These are phyloP conservation scores for Aphelinus atriplicis DNA, from an alignment of 1,140 invertebrate species.

Conservation along the genomic window DNA sequence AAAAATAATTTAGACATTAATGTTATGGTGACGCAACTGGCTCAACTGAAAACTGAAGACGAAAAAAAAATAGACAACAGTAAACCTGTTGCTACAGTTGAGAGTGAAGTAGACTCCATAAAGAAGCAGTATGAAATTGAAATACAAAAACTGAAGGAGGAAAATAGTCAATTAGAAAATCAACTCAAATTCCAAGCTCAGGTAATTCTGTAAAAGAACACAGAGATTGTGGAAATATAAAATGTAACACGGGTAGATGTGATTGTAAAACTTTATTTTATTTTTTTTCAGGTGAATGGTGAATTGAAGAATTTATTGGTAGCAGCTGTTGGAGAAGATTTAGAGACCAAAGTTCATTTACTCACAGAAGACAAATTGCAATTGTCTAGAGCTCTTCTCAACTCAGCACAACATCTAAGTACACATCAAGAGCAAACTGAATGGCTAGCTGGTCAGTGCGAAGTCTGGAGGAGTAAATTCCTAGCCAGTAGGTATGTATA, in stretches of 20 bases:
- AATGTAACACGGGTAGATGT: neutral
- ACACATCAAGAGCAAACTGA: constrained; percentile 93
- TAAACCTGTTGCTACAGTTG: constrained; percentile 40
- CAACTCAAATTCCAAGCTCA: constrained; percentile 77
- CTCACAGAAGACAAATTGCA: constrained; percentile 91
- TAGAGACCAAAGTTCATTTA: constrained; percentile 87
- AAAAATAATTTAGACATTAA: constrained; percentile 78
- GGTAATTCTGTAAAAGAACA: constrained; percentile 57
- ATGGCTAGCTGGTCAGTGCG: constrained; percentile 90
- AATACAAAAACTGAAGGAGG: constrained; percentile 70
- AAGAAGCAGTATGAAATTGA: constrained; percentile 66
- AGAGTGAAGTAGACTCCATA: constrained; percentile 47
- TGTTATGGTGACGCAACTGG: constrained; percentile 74
- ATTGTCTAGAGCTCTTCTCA: constrained; percentile 83
- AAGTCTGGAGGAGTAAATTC: constrained; percentile 96
- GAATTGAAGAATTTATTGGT: constrained; percentile 93
- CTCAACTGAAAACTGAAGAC: constrained; percentile 70
- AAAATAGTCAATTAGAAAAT: constrained; percentile 73
- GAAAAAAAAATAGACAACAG: constrained; percentile 46
- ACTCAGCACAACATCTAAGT: constrained; percentile 83
- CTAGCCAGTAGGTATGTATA: constrained; percentile 82
- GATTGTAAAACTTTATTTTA: constrained; percentile 19
- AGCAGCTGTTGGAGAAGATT: constrained; percentile 92
- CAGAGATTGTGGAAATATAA: constrained; percentile 3
- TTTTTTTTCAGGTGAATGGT: constrained; percentile 79